Conservation (phyloP, 1,140 invertebrate genomes). For the Portunus trituberculatus region DNA sequence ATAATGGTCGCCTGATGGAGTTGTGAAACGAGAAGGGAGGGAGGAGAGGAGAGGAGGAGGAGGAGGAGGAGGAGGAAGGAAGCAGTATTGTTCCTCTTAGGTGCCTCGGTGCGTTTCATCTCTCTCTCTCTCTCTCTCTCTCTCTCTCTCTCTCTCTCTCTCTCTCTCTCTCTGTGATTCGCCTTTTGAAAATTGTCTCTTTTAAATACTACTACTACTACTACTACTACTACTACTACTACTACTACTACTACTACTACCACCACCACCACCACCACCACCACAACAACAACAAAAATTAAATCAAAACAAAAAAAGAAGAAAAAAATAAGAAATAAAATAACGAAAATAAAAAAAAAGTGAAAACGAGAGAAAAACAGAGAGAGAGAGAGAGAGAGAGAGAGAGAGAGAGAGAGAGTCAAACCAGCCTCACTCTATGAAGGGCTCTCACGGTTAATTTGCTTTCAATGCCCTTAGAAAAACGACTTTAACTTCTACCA, state of each 20-base stretch:
- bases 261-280: no score
- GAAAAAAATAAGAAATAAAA: neutral
- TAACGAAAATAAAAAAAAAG: neutral
- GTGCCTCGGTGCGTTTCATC: no score
- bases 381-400: neutral
- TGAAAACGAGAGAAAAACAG: neutral
- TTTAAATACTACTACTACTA: no score
- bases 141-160: no score
- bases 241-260: no score
- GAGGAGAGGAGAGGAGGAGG: neutral
- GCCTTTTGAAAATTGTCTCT: no score
- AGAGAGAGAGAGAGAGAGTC: neutral
- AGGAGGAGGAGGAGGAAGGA: neutral
- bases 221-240: no score
- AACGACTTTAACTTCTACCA: no score
- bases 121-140: no score
- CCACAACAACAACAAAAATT: no score
- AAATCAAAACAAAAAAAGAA: neutral
- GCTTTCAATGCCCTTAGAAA: neutral
- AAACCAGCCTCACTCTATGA: neutral
- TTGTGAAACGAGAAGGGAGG: neutral
- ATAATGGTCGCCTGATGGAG: conserved; percentile 53
- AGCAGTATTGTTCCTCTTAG: no score
- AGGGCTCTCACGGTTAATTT: conserved; percentile 2
- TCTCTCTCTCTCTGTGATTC: no score